Conservation (phyloP, 2,113 vertebrate genomes). For the Ptilonorhynchus violaceus region DNA sequence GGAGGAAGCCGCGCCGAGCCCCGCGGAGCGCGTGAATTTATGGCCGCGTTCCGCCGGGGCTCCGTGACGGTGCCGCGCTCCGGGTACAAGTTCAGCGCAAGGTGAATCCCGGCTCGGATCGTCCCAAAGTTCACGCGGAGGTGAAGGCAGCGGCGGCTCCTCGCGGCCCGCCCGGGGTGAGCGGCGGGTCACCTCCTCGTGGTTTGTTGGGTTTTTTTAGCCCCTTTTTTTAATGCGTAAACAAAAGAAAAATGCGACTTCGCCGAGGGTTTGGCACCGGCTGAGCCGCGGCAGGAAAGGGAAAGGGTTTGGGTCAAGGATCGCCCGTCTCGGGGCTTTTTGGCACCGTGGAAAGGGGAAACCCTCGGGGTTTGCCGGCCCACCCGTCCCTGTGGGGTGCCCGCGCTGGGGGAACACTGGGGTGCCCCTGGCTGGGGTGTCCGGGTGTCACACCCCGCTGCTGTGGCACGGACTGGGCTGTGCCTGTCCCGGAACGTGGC, state of each 20-base stretch:
- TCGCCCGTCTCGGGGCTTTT: not conserved
- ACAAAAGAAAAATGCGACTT: slow-evolving; percentile 62
- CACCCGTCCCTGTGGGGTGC: fast-evolving
- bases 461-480: not conserved
- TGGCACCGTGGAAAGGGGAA: fast-evolving
- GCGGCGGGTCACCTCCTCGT: slow-evolving; percentile 59
- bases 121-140: slow-evolving; percentile 84
- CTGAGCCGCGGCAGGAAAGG: not conserved
- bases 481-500: fast-evolving
- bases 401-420: not conserved
- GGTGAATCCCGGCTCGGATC: slow-evolving; percentile 83
- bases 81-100: slow-evolving; percentile 80
- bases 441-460: not conserved
- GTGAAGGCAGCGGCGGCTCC: slow-evolving; percentile 80
- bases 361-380: not conserved
- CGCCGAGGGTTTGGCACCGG: slow-evolving; percentile 60
- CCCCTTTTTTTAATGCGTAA: slow-evolving; percentile 57
- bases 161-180: slow-evolving; percentile 70
- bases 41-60: slow-evolving; percentile 64
- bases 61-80: slow-evolving; percentile 22
- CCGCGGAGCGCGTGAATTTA: slow-evolving; percentile 56
- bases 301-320: not conserved
- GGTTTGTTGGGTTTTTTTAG: not conserved
- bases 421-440: not conserved
- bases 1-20: slow-evolving; percentile 66